These are phyloP conservation scores for Phyllostomus discolor DNA, from an alignment of 2,113 vertebrate genomes.

Conservation along the genomic window DNA sequence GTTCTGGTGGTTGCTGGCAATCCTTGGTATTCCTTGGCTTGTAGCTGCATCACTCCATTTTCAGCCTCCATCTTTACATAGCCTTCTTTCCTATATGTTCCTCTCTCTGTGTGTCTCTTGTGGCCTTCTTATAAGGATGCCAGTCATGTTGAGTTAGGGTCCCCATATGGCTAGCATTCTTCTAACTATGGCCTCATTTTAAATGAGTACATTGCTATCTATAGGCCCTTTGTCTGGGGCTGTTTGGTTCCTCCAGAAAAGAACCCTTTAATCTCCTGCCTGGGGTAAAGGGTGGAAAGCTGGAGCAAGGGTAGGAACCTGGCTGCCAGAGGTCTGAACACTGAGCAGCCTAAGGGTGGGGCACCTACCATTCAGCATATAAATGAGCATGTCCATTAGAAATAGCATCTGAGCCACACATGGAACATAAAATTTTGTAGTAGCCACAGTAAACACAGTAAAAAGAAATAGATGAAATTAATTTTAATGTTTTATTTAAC, in stretches of 20 bases:
- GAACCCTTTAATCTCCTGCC: neutral
- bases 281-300: neutral
- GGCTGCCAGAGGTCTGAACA: neutral
- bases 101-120: neutral
- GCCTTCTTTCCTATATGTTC: neutral
- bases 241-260: neutral
- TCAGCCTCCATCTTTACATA: neutral
- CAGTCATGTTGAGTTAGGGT: neutral
- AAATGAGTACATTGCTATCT: neutral
- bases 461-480: neutral
- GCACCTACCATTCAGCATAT: neutral
- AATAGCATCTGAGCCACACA: neutral
- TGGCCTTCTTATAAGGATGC: neutral
- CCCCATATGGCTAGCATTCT: neutral
- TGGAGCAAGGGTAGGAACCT: neutral
- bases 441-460: neutral
- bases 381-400: neutral
- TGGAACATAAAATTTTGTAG: neutral
- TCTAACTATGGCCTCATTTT: neutral
- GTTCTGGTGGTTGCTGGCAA: neutral
- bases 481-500: neutral
- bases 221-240: neutral
- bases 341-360: fast-evolving
- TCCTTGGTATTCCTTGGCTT: neutral
- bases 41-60: neutral